phyloP scores from a whole-genome alignment of 2,113 vertebrate species.

The Alectura lathami region DNA sequence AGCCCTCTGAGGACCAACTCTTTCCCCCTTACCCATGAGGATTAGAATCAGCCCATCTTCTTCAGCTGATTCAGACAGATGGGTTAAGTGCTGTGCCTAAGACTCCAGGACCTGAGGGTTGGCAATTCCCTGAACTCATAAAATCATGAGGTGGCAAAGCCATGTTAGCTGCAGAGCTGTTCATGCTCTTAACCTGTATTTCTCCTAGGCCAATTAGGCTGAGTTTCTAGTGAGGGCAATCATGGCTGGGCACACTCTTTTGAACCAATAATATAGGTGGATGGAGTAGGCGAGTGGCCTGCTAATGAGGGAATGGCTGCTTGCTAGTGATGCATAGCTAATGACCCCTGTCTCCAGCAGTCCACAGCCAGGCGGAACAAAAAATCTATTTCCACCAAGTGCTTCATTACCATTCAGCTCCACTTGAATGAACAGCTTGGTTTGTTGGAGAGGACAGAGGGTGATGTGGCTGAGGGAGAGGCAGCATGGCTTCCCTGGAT shows the following conservation, averaged over 20 bases:
- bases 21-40: background rate
- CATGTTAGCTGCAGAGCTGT: background rate
- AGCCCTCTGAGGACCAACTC: background rate
- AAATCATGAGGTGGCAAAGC: slow-evolving; percentile 50
- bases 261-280: slow-evolving; percentile 55
- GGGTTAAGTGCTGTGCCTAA: background rate
- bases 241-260: slow-evolving; percentile 40
- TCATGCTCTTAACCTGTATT: slow-evolving; percentile 38
- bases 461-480: background rate
- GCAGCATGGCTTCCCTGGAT: accelerated
- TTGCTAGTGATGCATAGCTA: slow-evolving; percentile 49
- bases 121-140: slow-evolving; percentile 15
- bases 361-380: background rate
- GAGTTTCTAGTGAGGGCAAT: slow-evolving; percentile 26
- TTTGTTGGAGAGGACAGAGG: background rate
- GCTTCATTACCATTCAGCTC: background rate
- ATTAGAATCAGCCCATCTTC: background rate
- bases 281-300: background rate
- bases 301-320: slow-evolving; percentile 58
- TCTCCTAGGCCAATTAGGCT: slow-evolving; percentile 45
- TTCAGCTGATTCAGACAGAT: background rate
- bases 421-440: background rate
- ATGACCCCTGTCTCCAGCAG: slow-evolving; percentile 6
- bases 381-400: slow-evolving; percentile 9
- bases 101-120: background rate